Percentiles rank a stretch among this genome's conserved stretches.
Conservation (phyloP, 1,140 invertebrate genomes). For the Asobara japonica region DNA sequence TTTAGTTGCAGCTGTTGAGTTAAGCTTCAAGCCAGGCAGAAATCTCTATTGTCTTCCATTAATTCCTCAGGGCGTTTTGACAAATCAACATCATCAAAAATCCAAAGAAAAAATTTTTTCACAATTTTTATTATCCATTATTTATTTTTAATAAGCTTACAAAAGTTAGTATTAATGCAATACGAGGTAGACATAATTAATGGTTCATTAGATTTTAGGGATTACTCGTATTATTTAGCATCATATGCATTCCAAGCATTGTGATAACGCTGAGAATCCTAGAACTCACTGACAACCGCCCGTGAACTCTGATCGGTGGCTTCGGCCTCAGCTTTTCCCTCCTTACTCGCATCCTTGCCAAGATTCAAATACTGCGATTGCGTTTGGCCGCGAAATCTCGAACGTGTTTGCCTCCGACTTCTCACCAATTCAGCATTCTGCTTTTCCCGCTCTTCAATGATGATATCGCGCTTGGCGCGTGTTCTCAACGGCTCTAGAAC, state of each 20-base stretch:
- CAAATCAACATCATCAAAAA: no score
- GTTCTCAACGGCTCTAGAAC: constrained; percentile 38
- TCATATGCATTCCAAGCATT: neutral
- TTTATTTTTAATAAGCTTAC: constrained; percentile 21
- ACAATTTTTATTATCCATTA: neutral
- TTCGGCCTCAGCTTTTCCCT: constrained; percentile 82
- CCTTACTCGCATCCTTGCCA: constrained; percentile 65
- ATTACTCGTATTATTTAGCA: constrained; percentile 15
- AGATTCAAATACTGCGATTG: constrained; percentile 84
- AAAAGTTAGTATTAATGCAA: neutral
- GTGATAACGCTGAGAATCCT: neutral
- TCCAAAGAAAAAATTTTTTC: neutral
- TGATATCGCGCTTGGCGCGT: constrained; percentile 43
- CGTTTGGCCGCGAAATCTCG: constrained; percentile 75
- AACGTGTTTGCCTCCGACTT: constrained; percentile 41
- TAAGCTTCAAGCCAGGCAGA: no score
- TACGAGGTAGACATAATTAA: neutral
- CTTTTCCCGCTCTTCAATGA: constrained; percentile 41
- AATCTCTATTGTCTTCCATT: no score
- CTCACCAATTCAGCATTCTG: constrained; percentile 34
- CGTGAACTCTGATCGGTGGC: constrained; percentile 76
- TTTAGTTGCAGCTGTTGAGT: no score
- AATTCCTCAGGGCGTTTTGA: no score
- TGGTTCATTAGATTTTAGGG: neutral
- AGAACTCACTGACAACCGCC: constrained; percentile 79